Percentiles rank a stretch among this genome's conserved stretches.
Conservation (phyloP, 2,113 vertebrate genomes). For the Psittacara wagleri region DNA sequence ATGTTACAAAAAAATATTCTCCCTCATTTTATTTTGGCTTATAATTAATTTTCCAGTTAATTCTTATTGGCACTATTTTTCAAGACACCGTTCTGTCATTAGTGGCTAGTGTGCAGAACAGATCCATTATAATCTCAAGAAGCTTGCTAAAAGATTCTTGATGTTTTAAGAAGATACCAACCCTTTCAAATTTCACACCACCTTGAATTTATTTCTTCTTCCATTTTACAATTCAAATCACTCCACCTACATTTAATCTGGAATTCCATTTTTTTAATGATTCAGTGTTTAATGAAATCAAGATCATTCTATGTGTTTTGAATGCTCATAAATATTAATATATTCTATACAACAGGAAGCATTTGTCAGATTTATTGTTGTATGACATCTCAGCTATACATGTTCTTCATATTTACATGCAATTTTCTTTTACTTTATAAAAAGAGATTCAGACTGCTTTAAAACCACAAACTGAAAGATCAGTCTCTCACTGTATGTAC, state of each 20-base stretch:
- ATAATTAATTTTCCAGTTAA: background rate
- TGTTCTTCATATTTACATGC: background rate
- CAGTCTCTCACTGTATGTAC: background rate
- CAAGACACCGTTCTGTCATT: background rate
- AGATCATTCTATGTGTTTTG: background rate
- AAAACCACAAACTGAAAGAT: background rate
- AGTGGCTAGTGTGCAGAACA: background rate
- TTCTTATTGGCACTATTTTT: background rate
- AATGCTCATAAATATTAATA: background rate
- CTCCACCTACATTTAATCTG: background rate
- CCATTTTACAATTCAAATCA: background rate
- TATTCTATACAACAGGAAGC: background rate
- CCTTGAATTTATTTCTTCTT: background rate
- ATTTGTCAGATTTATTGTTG: background rate
- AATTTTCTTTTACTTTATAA: background rate
- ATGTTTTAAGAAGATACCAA: background rate
- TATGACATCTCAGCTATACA: background rate
- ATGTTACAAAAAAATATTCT: background rate
- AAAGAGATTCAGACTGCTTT: background rate
- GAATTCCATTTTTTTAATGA: background rate
- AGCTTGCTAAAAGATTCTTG: background rate
- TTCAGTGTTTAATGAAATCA: background rate
- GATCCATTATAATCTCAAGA: background rate
- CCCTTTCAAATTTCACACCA: background rate
- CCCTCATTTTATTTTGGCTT: background rate